Evolutionary conservation across 2,113 vertebrate species (phyloP), one percentile per base, ranked within the genome.

Genomic region (Epinephelus moara): DNA sequence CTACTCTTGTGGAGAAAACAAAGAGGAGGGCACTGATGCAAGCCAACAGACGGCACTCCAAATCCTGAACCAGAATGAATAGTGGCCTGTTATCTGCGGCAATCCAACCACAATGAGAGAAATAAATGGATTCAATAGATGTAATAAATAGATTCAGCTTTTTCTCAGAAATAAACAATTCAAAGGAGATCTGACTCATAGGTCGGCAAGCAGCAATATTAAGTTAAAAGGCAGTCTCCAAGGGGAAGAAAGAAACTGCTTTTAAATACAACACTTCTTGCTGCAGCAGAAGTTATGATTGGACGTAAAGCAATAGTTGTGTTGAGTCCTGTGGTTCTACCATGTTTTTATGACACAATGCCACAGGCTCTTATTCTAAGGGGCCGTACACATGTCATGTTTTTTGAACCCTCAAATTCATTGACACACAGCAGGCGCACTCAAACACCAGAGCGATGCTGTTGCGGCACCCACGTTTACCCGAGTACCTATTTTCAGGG

Each of bases 1-100:
- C 88, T 85, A 33, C 80, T 85, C 83, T 85, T 68, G 85, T 78
- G 64, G 78, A 84, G 90, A 89, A 91, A 90, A 91, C 83, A 90
- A 91, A 89, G 82, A 86, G 67, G 69, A 84, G 72, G 75, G 76
- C 80, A 80, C 74, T 71, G 78, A 81, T 74, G 87, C 80, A 75
- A 69, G 88, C 87, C 87, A 90, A 63, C 52, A 60, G 86, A 86
- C 85, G 47, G 56, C 70, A 33, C 81, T 90, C 84, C 84, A 87
- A 84, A 75, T 49, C 78, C 75, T 75, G 33, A 69, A 75, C 70
- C 52, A 85, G 60, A 84, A 77, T 60, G 61, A 89, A 85, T 78
- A 76, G 82, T 8, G 56, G 25, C 56, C 67, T 81, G n/a, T 82
- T 81, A 82, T 91, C 86, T 89, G 67, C 19, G 25, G 70, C 67